Evolutionary conservation across 2,113 vertebrate species (phyloP).

Genomic region (Alces alces): DNA sequence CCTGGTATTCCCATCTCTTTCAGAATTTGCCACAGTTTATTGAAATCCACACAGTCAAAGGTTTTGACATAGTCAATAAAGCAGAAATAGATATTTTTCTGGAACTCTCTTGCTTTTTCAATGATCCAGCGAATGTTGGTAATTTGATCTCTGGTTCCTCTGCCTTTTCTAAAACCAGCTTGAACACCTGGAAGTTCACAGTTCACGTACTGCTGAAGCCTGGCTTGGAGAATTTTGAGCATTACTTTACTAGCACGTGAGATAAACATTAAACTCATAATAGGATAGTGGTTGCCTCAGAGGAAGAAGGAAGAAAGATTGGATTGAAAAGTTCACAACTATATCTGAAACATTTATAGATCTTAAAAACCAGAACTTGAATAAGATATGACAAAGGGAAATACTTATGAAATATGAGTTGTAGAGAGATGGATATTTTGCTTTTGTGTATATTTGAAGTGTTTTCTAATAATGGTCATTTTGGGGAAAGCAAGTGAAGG

Average conservation of each 20-base stretch:
- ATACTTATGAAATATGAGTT: neutral
- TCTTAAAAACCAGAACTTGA: neutral
- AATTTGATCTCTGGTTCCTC: neutral
- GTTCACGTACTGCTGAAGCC: neutral
- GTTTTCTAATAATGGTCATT: neutral
- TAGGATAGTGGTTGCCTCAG: neutral
- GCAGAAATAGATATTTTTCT: neutral
- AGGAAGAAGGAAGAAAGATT: neutral
- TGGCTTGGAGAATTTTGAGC: neutral
- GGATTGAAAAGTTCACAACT: neutral
- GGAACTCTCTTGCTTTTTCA: neutral
- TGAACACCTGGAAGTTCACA: neutral
- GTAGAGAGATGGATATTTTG: neutral
- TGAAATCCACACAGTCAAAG: neutral
- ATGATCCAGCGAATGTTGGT: neutral
- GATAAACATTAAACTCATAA: neutral
- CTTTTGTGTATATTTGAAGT: neutral
- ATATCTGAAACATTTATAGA: neutral
- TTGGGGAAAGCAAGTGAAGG: neutral
- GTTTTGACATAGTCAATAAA: neutral
- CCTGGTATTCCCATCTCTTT: neutral
- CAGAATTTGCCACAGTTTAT: neutral
- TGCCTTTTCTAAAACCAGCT: neutral
- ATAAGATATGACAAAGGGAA: neutral
- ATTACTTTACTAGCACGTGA: neutral